Base-by-base conservation (phyloP, 2,797 vertebrate species). In the Rhinoraja longicauda region DNA sequence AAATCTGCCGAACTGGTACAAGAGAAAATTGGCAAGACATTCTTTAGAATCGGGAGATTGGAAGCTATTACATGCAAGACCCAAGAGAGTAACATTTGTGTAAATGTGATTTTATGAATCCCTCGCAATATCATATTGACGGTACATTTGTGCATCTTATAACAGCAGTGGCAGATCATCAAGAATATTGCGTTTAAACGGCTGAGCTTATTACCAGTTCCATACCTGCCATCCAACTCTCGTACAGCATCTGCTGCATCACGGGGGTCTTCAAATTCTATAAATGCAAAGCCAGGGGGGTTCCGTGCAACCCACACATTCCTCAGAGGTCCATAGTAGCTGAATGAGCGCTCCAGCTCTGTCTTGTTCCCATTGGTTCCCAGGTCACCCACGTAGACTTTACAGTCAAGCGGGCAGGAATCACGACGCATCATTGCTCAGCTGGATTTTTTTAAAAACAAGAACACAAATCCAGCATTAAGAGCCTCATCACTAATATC, bases 301-400 rank as follows among this genome's bases (percentile, higher is more conserved):
- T 99, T 99, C 95, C 98, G 97, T 0, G 99, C 99, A 94, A 99
- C 98, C 98, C 98, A 99, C 53, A 99, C 98, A 76, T 98, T 99
- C 93, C 98, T 97, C 94, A 99, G 96, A 78, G 98, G 98, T 93
- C 99, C 98, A 36, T 99, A 99, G 94, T 99, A 99, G 90, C 98
- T 98, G 96, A 99, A 99, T 0, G 98, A 96, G 93, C 98, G 96
- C 94, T 99, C 99, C 94, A 99, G 93, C 93, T 99, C 98, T 0
- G 98, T 98, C 95, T 99, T 99, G 95, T 99, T 99, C 94, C 99
- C 99, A 96, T 98, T 99, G 95, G 98, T 99, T 90, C 99, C 98
- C 94, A 99, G 97, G 96, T 99, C 99, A 78, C 99, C 98, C 94
- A 99, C 99, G 17, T 99, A 99, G 93, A 99, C 98, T 95, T 99